These are phyloP conservation scores for Sarotherodon lohbergeri DNA, from an alignment of 2,113 vertebrate species.

Conservation along the genomic window DNA sequence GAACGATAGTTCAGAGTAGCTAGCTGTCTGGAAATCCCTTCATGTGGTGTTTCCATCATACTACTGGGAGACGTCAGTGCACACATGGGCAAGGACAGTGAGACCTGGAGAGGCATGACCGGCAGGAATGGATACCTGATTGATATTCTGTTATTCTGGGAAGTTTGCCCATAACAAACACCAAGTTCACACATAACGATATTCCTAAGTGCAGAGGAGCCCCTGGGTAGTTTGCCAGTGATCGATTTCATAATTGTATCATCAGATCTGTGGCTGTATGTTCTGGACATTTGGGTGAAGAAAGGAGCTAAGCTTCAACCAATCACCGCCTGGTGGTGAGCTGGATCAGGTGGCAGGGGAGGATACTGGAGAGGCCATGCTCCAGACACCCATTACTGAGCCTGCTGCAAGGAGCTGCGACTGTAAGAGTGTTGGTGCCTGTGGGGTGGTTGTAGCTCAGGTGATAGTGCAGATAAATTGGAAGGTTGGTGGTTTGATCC, in stretches of 20 bases:
- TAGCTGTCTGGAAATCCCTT: too few species aligned
- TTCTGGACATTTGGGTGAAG: neutral
- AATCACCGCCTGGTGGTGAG: neutral
- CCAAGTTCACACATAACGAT: neutral
- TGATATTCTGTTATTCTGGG: too few species aligned
- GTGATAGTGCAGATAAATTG: neutral
- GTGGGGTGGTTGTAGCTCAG: neutral
- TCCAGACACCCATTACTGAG: neutral
- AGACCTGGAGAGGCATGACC: too few species aligned
- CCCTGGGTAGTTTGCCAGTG: neutral
- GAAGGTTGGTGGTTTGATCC: neutral
- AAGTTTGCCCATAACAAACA: neutral
- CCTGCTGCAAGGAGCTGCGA: neutral
- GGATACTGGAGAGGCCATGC: neutral
- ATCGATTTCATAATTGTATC: neutral
- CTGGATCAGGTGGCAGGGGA: accelerated
- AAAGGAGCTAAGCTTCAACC: neutral
- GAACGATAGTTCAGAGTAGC: too few species aligned
- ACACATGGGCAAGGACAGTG: too few species aligned
- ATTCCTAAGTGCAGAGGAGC: neutral
- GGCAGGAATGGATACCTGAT: too few species aligned
- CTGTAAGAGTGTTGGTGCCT: neutral
- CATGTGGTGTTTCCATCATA: too few species aligned
- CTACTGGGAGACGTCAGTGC: too few species aligned
- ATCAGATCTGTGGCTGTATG: accelerated